phyloP scores from a whole-genome alignment of 2,888 invertebrate genomes.

The Xestobium rufovillosum region DNA sequence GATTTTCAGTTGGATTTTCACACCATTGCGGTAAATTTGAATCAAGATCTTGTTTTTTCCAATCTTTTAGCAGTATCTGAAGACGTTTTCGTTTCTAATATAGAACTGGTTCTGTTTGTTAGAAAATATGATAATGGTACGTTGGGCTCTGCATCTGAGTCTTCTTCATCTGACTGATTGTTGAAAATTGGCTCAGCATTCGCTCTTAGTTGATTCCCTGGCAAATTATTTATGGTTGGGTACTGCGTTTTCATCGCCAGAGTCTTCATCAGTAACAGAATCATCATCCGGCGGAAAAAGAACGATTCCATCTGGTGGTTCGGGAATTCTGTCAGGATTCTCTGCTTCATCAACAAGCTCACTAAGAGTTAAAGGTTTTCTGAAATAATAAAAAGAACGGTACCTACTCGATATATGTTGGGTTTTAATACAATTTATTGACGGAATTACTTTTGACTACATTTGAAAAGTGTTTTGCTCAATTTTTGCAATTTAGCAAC shows the following conservation, averaged over 20 bases:
- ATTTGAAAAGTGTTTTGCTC: no score
- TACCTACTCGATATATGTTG: no score
- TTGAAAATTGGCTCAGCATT: neutral
- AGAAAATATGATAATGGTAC: conserved; percentile 10
- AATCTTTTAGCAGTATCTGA: neutral
- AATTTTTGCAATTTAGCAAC: no score
- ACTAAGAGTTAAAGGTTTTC: conserved; percentile 1
- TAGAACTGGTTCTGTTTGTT: conserved; percentile 7
- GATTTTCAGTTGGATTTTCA: neutral
- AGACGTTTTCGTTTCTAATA: conserved; percentile 4
- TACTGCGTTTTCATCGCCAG: neutral
- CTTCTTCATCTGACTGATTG: neutral
- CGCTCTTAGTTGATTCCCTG: neutral
- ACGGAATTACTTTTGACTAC: no score
- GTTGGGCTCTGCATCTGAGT: conserved; percentile 9
- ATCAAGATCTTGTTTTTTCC: conserved; percentile 3
- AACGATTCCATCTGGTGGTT: neutral
- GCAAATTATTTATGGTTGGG: conserved; percentile 2
- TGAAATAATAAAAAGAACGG: conserved; percentile 1
- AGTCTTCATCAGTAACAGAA: neutral
- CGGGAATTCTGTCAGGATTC: neutral
- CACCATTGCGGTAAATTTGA: conserved; percentile 5
- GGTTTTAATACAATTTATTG: no score
- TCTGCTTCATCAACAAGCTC: neutral
- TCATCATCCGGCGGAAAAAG: neutral